A percentile compares a stretch with the other conserved stretches of the same genome.
phyloP scores from a whole-genome alignment of 2,888 invertebrate genomes.

The Fragum whitleyi region DNA sequence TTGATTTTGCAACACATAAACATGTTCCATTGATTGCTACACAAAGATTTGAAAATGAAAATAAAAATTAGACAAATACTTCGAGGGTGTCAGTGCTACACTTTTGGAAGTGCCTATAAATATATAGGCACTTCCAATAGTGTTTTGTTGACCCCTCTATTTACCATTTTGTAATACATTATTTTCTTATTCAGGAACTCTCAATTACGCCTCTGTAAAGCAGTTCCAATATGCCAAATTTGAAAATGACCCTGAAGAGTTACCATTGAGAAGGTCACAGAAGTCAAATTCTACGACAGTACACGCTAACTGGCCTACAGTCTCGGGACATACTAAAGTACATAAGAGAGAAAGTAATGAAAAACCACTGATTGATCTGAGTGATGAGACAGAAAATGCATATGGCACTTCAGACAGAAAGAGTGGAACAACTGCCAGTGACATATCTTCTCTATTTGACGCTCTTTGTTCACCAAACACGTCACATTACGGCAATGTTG shows the following conservation, averaged over 20 bases:
- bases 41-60: too few relatives aligned
- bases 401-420: conserved; percentile 32
- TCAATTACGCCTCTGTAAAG: conserved; percentile 63
- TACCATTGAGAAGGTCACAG: conserved; percentile 37
- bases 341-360: conserved; percentile 61
- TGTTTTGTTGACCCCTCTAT: too few relatives aligned
- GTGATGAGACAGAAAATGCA: conserved; percentile 61
- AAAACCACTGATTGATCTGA: conserved; percentile 82
- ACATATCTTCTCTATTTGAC: conserved; percentile 75
- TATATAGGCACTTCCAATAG: too few relatives aligned
- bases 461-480: conserved; percentile 67
- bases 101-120: too few relatives aligned
- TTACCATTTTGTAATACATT: too few relatives aligned
- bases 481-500: conserved; percentile 71
- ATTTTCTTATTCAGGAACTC: conserved; percentile 68
- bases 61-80: too few relatives aligned
- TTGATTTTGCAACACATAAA: too few relatives aligned
- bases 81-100: too few relatives aligned
- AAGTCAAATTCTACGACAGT: conserved; percentile 16
- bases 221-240: conserved; percentile 89
- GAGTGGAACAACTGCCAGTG: conserved; percentile 49
- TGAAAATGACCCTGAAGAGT: conserved; percentile 88
- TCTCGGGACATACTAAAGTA: conserved; percentile 51
- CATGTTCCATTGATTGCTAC: too few relatives aligned
- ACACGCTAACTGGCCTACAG: conserved; percentile 39